Conservation (phyloP, 2,797 vertebrate genomes). For the Scolopax bukidnonensis region DNA sequence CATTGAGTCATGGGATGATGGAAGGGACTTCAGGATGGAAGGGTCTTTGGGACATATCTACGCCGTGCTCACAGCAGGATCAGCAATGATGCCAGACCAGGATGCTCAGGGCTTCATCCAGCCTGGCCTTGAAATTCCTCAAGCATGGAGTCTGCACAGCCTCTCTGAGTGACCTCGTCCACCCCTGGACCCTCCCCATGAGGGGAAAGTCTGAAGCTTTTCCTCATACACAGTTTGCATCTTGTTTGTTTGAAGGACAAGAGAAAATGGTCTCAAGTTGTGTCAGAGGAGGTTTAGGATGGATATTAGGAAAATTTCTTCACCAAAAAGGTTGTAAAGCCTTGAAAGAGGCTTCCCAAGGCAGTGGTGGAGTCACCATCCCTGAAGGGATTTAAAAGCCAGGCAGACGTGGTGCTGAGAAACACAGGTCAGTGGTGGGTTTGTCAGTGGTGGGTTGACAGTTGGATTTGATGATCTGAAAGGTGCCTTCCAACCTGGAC, state of each 20-base stretch:
- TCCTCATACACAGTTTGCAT: background rate
- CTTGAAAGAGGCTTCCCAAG: too few relatives aligned
- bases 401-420: too few relatives aligned
- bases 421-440: too few relatives aligned
- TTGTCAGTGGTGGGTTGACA: too few relatives aligned
- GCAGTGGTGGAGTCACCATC: too few relatives aligned
- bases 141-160: background rate
- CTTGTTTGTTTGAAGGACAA: background rate
- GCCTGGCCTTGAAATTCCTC: background rate
- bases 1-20: background rate
- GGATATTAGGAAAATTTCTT: too few relatives aligned
- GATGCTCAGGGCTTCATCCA: background rate
- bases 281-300: too few relatives aligned
- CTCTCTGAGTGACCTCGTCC: background rate
- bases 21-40: background rate
- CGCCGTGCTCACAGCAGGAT: background rate
- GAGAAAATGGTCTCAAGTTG: too few relatives aligned
- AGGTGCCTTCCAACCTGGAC: too few relatives aligned
- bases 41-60: background rate
- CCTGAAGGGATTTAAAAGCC: too few relatives aligned
- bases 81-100: background rate
- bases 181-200: accelerated
- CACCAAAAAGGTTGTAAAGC: too few relatives aligned
- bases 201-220: background rate
- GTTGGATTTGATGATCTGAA: too few relatives aligned